Conservation (phyloP, 2,797 vertebrate species). For the Sebastes cheni region DNA sequence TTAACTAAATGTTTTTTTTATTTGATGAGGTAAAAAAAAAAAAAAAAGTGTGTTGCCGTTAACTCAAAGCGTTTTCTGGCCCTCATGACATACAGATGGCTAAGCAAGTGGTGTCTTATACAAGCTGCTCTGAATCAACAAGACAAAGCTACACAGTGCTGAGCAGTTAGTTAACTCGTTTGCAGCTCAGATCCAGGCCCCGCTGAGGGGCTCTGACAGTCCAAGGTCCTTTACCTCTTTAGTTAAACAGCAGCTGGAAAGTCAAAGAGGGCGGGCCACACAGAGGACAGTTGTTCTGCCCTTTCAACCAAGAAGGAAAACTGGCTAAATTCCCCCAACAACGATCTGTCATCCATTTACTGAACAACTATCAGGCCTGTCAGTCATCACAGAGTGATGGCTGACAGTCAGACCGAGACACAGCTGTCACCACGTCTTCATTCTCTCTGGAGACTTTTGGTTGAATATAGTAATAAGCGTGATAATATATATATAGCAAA, state of each 20-base stretch:
- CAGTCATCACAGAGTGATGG: background rate
- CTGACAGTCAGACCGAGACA: background rate
- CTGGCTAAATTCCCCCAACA: background rate
- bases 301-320: slow-evolving; percentile 37
- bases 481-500: too few species aligned
- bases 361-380: background rate
- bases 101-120: slow-evolving; percentile 32
- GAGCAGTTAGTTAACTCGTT: slow-evolving; percentile 6
- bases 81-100: slow-evolving; percentile 11
- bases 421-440: slow-evolving; percentile 4
- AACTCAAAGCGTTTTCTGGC: slow-evolving; percentile 1
- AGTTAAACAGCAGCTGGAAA: slow-evolving; percentile 75
- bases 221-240: slow-evolving; percentile 74
- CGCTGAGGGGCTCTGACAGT: slow-evolving; percentile 51
- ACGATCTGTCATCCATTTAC: background rate
- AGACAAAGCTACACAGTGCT: background rate
- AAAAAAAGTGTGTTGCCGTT: background rate
- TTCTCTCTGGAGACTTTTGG: background rate
- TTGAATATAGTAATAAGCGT: background rate
- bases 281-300: slow-evolving; percentile 25
- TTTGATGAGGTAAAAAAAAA: background rate
- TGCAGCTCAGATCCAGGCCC: slow-evolving; percentile 12
- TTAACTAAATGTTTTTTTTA: background rate
- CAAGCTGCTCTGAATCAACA: slow-evolving; percentile 22
- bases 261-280: slow-evolving; percentile 9